phyloP scores from a whole-genome alignment of 2,888 invertebrate species.

The Eupithecia centaureata region DNA sequence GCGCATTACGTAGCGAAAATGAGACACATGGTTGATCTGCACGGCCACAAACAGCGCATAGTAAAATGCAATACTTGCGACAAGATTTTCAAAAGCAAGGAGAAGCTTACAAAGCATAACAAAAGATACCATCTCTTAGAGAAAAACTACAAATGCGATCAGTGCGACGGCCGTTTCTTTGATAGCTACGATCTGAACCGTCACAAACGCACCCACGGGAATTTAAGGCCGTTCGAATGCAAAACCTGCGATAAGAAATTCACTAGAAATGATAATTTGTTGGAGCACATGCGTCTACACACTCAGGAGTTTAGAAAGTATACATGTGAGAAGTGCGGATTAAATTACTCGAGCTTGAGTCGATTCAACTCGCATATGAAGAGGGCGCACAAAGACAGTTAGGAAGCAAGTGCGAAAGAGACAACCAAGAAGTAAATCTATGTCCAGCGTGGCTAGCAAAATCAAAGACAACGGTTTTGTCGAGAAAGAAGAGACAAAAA shows the following conservation, averaged over 20 bases:
- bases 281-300: conserved; percentile 24
- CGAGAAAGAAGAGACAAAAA: background rate
- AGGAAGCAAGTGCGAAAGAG: background rate
- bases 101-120: conserved; percentile 52
- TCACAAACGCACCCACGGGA: conserved; percentile 54
- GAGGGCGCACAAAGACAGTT: conserved; percentile 15
- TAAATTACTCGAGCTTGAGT: conserved; percentile 6
- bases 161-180: conserved; percentile 67
- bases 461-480: background rate
- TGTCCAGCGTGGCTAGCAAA: background rate
- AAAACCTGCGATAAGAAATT: conserved; percentile 17
- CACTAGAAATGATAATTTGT: conserved; percentile 25
- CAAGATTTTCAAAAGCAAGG: conserved; percentile 48
- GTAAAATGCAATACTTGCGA: conserved; percentile 60
- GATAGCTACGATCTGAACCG: conserved; percentile 45
- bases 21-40: conserved; percentile 54
- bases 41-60: conserved; percentile 48
- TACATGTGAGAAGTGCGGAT: conserved; percentile 17
- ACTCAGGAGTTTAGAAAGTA: conserved; percentile 14
- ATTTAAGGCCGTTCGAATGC: conserved; percentile 17
- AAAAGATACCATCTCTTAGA: conserved; percentile 66
- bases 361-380: conserved; percentile 16
- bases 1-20: conserved; percentile 50
- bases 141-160: conserved; percentile 61
- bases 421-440: background rate